Percentiles rank a stretch among this genome's conserved stretches.
Conservation (phyloP, 2,113 vertebrate genomes). For the Pachyramphus minor region DNA sequence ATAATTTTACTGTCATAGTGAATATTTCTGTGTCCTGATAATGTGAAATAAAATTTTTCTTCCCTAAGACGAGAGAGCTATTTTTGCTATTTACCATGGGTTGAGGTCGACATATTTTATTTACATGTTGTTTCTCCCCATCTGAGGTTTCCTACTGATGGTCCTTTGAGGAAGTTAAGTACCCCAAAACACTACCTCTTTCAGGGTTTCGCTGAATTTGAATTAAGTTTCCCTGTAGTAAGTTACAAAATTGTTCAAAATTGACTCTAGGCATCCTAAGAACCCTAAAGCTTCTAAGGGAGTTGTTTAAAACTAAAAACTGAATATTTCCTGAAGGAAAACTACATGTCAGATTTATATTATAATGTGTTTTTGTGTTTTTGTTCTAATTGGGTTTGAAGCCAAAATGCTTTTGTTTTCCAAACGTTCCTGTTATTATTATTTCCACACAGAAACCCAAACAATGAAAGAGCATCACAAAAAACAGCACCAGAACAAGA, state of each 20-base stretch:
- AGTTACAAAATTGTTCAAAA: conserved; percentile 73
- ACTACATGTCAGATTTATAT: conserved; percentile 67
- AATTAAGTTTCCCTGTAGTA: conserved; percentile 75
- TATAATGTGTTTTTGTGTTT: conserved; percentile 58
- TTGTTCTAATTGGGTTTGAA: conserved; percentile 67
- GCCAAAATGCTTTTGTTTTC: conserved; percentile 38
- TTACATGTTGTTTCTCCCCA: conserved; percentile 55
- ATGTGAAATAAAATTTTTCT: not conserved
- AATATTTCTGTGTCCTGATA: not conserved
- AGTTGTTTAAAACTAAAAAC: conserved; percentile 72
- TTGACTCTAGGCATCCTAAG: conserved; percentile 74
- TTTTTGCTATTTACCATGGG: conserved; percentile 1
- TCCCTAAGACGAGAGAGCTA: not conserved
- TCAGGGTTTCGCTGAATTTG: conserved; percentile 72
- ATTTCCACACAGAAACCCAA: conserved; percentile 25
- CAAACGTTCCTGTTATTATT: conserved; percentile 33
- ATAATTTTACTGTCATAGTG: not conserved
- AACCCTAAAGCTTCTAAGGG: conserved; percentile 78
- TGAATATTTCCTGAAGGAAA: conserved; percentile 74
- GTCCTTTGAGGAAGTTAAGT: conserved; percentile 61
- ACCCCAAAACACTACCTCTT: conserved; percentile 60
- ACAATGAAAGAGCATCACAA: not conserved
- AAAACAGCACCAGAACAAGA: not conserved
- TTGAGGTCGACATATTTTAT: conserved; percentile 60
- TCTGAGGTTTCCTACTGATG: conserved; percentile 34